A percentile compares a stretch with the other conserved stretches of the same genome.
phyloP scores from a whole-genome alignment of 2,888 invertebrate species.

The Andrena dorsata region DNA sequence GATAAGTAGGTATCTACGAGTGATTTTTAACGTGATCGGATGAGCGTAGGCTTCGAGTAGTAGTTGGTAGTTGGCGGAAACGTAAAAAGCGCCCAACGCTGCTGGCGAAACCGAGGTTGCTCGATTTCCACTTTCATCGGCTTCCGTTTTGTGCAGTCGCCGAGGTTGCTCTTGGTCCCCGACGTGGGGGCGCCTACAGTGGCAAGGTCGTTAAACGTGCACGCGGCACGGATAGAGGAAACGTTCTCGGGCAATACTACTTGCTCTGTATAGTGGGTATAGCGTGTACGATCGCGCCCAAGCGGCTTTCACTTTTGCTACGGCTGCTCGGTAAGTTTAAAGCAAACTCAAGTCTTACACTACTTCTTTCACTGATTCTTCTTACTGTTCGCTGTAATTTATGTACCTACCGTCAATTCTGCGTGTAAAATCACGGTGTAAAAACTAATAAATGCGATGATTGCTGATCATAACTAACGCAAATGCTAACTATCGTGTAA shows the following conservation, averaged over 20 bases:
- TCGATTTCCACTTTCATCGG: slow-evolving; percentile 62
- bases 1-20: too few species aligned
- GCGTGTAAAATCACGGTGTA: too few species aligned
- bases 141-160: slow-evolving; percentile 60
- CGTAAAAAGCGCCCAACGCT: background rate
- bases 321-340: slow-evolving; percentile 58
- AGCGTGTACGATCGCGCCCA: slow-evolving; percentile 48
- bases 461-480: too few species aligned
- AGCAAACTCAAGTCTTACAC: background rate
- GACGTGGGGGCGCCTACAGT: slow-evolving; percentile 78
- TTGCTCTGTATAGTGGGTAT: too few species aligned
- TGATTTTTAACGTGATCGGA: background rate
- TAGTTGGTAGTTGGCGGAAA: background rate
- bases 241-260: slow-evolving; percentile 44
- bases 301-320: slow-evolving; percentile 74
- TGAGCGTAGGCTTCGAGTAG: background rate
- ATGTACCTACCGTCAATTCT: background rate
- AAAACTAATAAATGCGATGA: too few species aligned
- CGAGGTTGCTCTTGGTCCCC: slow-evolving; percentile 20
- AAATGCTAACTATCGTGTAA: too few species aligned
- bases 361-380: too few species aligned
- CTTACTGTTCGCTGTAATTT: background rate
- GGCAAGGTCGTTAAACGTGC: slow-evolving; percentile 64
- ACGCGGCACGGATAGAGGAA: slow-evolving; percentile 56
- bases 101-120: slow-evolving; percentile 2